Base-by-base conservation (phyloP, 92 coral and sea anemone species). In the Desmophyllum pertusum region DNA sequence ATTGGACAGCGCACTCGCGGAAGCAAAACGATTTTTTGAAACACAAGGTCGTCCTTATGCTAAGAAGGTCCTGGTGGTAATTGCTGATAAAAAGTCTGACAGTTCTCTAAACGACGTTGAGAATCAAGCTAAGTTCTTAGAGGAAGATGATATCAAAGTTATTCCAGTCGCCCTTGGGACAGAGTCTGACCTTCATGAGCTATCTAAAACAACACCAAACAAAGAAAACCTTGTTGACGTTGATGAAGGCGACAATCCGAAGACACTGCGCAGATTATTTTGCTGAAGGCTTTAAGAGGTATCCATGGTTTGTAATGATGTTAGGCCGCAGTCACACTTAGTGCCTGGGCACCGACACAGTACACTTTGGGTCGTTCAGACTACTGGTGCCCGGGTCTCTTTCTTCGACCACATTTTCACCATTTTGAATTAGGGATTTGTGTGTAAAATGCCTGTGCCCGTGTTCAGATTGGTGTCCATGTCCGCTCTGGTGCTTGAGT, bases 11-110 rank as follows among this genome's bases (percentile, higher is more conserved):
- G 95, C 88, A 8, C 73, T 91, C 17, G 78, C 87, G 36, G 88
- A 88, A 70, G 85, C 93, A 2, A 78, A 86, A 84, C 61, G 45
- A 43, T 79, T 91, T 30, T 93, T 93, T 64, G 87, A 80, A 72
- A 84, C 88, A 23, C 77, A 64, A 27, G 91, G 97, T 46, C 95
- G 98, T n/a, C 87, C 85, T 10, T 83, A 91, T 68, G 98, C 95
- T 4, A 84, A 79, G 86, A 94, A 84, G 43, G 84, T 92, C 33
- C 83, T 93, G 53, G 91, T 93, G 72, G 52, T 93, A 13, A 81
- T 91, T 27, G 77, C 91, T 86, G 95, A 91, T 37, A 78, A 63
- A 23, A 69, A 33, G 13, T 89, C 97, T 0, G 65, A 85, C 10
- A 93, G 86, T 61, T 76, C 77, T 30, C 83, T 71, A 14, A 31